A percentile compares a stretch with the other conserved stretches of the same genome.
phyloP scores from a whole-genome alignment of 2,113 vertebrate species.

The Myotis yumanensis region DNA sequence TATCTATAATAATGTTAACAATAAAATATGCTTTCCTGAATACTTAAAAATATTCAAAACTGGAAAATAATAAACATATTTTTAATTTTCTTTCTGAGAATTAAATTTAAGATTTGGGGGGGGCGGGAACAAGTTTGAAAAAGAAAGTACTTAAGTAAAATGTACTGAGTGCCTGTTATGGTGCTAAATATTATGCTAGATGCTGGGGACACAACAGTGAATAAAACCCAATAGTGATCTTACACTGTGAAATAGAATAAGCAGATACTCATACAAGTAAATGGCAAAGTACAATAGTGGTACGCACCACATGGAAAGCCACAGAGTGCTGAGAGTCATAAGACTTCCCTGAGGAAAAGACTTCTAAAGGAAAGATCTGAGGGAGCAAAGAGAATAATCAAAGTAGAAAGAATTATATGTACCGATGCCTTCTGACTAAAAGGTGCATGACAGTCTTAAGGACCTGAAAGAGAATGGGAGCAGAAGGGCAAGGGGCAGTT shows the following conservation, averaged over 20 bases:
- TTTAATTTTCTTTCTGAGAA: neutral
- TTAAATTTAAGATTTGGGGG: neutral
- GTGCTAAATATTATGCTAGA: neutral
- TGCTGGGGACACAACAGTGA: neutral
- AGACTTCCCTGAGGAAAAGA: neutral
- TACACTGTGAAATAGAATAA: neutral
- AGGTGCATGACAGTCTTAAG: neutral
- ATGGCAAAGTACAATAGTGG: neutral
- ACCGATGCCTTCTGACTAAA: neutral
- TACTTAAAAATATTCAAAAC: neutral
- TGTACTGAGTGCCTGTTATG: neutral
- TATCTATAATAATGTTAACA: neutral
- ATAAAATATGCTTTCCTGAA: neutral
- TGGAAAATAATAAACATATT: conserved; percentile 30
- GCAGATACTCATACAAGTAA: neutral
- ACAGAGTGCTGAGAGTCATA: neutral
- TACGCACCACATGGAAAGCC: neutral
- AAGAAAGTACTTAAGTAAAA: neutral
- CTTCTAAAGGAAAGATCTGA: neutral
- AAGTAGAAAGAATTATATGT: neutral
- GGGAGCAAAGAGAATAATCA: neutral
- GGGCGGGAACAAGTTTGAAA: neutral
- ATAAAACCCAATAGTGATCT: neutral
- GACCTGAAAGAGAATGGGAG: neutral
- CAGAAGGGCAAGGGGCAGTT: neutral